Evolutionary conservation across 2,888 invertebrate species (phyloP).

Genomic region (Polydrusus pterygomalis): DNA sequence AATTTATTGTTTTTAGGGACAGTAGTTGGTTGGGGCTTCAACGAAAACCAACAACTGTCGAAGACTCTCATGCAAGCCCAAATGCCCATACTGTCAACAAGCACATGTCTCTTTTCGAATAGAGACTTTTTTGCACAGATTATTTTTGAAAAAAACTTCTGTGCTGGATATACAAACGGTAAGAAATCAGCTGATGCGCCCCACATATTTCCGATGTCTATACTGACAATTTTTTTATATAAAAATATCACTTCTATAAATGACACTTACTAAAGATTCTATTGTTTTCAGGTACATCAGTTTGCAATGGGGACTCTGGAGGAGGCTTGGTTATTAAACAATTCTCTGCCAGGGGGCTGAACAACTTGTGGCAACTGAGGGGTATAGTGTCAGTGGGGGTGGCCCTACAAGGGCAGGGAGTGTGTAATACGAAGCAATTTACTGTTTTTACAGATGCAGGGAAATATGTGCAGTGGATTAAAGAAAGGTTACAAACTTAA

Average conservation of each 20-base stretch:
- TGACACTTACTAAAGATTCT: background rate
- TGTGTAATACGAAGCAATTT: conserved; percentile 77
- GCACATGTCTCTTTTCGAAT: conserved; percentile 77
- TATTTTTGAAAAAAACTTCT: conserved; percentile 75
- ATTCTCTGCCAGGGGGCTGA: conserved; percentile 58
- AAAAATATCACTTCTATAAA: too few species aligned
- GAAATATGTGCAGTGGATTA: conserved; percentile 70
- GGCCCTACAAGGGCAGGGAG: conserved; percentile 73
- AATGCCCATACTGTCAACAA: conserved; percentile 77
- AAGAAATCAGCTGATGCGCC: conserved; percentile 28
- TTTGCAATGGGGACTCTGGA: conserved; percentile 74
- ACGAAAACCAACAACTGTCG: conserved; percentile 75
- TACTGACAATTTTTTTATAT: too few species aligned
- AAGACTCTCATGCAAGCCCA: conserved; percentile 75
- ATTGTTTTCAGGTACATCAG: conserved; percentile 69
- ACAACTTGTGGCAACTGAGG: conserved; percentile 66
- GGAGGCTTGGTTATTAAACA: conserved; percentile 70
- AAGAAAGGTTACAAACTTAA: conserved; percentile 43
- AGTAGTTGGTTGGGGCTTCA: conserved; percentile 73
- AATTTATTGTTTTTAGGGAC: conserved; percentile 60
- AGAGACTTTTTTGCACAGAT: conserved; percentile 77
- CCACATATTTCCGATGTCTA: too few species aligned
- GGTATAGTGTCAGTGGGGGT: conserved; percentile 77
- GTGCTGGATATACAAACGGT: conserved; percentile 72
- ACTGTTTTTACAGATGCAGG: conserved; percentile 78